A percentile compares a stretch with the other conserved stretches of the same genome.
These are phyloP conservation scores for Diplosoma virens DNA, from an alignment of 23 tunicate species.

Conservation along the genomic window DNA sequence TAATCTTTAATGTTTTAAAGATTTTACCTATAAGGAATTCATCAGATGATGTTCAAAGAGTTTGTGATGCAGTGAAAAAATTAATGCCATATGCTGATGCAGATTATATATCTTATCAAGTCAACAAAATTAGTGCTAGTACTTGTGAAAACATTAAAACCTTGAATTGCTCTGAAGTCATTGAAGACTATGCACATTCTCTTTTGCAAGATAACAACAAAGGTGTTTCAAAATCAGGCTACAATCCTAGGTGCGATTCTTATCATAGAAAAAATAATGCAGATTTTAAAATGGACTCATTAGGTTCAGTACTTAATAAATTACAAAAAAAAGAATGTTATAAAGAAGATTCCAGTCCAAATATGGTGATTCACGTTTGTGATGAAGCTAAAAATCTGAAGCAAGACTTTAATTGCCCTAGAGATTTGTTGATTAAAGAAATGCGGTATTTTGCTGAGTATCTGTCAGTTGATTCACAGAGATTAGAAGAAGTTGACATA, in stretches of 20 bases:
- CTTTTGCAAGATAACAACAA: not conserved
- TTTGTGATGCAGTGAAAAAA: slow-evolving; percentile 4
- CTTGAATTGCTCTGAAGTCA: not conserved
- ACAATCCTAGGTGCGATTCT: not conserved
- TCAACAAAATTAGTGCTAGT: not conserved
- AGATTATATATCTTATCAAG: not conserved
- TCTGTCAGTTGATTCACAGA: slow-evolving; percentile 70
- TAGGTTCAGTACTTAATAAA: not conserved
- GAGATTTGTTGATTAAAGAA: slow-evolving; percentile 90
- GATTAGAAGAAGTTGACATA: slow-evolving; percentile 95
- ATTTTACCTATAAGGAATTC: not conserved
- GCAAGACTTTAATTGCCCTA: slow-evolving; percentile 90
- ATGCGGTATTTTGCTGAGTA: slow-evolving; percentile 98
- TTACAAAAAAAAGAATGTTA: not conserved
- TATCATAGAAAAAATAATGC: not conserved
- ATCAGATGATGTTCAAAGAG: not conserved
- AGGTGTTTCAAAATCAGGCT: not conserved
- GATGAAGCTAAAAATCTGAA: slow-evolving; percentile 89
- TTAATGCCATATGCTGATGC: slow-evolving; percentile 13
- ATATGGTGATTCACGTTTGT: slow-evolving; percentile 94
- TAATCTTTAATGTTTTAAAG: not conserved
- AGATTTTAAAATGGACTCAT: not conserved
- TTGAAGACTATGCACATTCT: slow-evolving; percentile 20
- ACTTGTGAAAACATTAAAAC: not conserved
- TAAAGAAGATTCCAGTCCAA: slow-evolving; percentile 34